Conservation (phyloP, 2,113 vertebrate species). For the Ranitomeya imitator region DNA sequence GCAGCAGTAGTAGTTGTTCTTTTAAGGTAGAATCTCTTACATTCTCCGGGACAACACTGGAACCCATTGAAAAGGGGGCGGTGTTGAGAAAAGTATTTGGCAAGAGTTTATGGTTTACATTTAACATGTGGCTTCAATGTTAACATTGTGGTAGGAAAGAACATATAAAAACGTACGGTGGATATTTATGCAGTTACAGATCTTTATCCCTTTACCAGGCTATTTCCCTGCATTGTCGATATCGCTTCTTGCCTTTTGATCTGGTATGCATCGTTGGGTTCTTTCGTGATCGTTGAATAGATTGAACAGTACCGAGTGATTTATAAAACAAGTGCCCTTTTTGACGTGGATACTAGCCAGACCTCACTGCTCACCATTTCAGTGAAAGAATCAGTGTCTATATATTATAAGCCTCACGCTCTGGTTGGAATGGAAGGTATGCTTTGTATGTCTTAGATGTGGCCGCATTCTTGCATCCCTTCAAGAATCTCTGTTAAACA, state of each 20-base stretch:
- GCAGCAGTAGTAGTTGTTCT: background rate
- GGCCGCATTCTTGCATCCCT: background rate
- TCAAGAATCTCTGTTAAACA: background rate
- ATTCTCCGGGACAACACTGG: background rate
- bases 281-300: background rate
- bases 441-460: conserved; percentile 16
- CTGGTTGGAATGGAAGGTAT: conserved; percentile 11
- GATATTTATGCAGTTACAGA: background rate
- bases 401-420: background rate
- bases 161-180: background rate
- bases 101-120: background rate
- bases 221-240: background rate
- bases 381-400: conserved; percentile 4
- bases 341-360: background rate
- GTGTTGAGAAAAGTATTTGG: background rate
- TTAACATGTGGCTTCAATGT: conserved; percentile 31
- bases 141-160: background rate
- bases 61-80: background rate
- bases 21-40: background rate
- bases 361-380: background rate
- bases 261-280: background rate
- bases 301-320: background rate
- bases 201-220: background rate
- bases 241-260: background rate
- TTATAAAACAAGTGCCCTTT: conserved; percentile 6